Base-by-base conservation (phyloP, 2,113 vertebrate species). In the Pagrus major region DNA sequence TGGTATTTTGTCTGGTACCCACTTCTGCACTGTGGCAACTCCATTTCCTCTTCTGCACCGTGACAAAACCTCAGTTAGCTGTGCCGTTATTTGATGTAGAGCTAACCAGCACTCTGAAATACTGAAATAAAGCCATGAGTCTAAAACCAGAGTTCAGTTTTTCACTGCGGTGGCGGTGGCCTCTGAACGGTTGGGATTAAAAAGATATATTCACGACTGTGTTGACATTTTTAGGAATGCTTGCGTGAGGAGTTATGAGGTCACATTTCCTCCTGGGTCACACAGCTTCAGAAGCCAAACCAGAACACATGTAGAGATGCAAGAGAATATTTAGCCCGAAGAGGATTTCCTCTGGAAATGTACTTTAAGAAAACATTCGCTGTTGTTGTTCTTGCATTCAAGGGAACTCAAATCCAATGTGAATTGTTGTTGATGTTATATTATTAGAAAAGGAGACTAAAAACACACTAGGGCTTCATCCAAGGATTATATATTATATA, bases 211-310 rank as follows among this genome's bases (percentile, higher is more conserved):
- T 79, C 51, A 42, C 65, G 23, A 29, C 9, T 8, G 25, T 41
- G 31, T 35, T 60, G 70, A 64, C 41, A 6, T 54, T 61, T 77
- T 23, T 27, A 68, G 47, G 21, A 49, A 27, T 69, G 69, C 2
- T 0, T 71, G 54, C 6, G 1, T 35, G 63, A 55, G 6, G 52
- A 60, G 66, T 66, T 70, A 59, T 29, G 67, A 42, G 66, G 23
- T 85, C 33, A 41, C 7, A 51, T 37, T 42, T 71, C 21, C 46
- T 75, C 66, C 15, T 76, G n/a, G 18, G 52, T 66, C 52, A 29
- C 31, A 55, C 44, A 31, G 66, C 66, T 71, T 72, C 78, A 68
- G 27, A 76, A 56, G 78, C 66, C 58, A 73, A 77, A 72, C 33
- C 9, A 37, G 23, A 74, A 9, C 63, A 64, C 56, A 58, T 20